phyloP scores from a whole-genome alignment of 2,797 vertebrate species.

The Coracias cyanogaster region DNA sequence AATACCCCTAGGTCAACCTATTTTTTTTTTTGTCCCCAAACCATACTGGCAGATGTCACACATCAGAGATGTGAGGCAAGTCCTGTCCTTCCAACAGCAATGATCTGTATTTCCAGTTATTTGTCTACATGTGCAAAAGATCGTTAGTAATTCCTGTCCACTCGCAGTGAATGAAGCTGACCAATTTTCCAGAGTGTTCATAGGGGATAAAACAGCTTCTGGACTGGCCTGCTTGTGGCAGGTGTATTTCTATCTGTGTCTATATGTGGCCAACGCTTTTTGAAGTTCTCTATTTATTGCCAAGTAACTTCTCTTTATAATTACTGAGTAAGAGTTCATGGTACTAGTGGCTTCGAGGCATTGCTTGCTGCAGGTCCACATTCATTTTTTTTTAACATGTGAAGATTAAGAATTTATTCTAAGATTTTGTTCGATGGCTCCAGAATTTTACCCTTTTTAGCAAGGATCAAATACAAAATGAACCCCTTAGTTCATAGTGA shows the following conservation, averaged over 20 bases:
- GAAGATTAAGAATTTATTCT: not conserved
- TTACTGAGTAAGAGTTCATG: not conserved
- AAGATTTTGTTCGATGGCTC: not conserved
- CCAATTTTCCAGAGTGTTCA: not conserved
- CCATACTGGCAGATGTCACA: not conserved
- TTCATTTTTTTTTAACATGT: not conserved
- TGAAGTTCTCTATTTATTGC: not conserved
- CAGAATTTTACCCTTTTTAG: not conserved
- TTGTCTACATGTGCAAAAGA: not conserved
- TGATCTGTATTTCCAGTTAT: not conserved
- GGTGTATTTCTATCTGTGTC: not conserved
- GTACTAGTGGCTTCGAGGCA: not conserved
- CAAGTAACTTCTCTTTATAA: not conserved
- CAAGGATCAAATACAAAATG: not conserved
- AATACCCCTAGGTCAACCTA: not conserved
- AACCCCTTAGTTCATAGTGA: not conserved
- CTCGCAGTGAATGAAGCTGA: not conserved
- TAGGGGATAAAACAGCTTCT: not conserved
- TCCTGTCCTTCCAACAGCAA: not conserved
- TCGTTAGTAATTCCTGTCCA: not conserved
- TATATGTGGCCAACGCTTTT: not conserved
- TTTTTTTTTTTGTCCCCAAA: not conserved
- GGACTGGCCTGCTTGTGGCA: rapidly evolving
- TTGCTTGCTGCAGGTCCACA: not conserved
- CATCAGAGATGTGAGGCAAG: not conserved